Base-by-base conservation (phyloP, 2,797 vertebrate species). In the Spea hammondii region DNA sequence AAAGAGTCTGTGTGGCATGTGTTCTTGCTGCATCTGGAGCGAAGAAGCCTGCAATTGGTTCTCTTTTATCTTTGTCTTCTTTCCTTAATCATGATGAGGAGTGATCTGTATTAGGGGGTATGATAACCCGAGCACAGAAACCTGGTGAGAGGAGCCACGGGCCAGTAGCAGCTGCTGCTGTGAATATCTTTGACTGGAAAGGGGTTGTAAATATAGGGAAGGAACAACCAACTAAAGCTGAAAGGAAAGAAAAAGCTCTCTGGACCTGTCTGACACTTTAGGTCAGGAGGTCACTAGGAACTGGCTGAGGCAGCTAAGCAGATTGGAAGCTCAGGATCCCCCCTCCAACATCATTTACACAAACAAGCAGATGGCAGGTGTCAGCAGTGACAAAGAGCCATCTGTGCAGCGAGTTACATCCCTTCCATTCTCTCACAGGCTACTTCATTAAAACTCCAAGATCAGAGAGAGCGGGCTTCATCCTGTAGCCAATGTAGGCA, bases 331-430 rank as follows among this genome's bases (percentile, higher is more conserved):
- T 91, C 84, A 85, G 84, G 87, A 84, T 89, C 86, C 86, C 88
- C 93, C 93, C 91, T 89, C 88, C 89, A 86, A 91, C 90, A 83
- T 88, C 90, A 83, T 91, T 90, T 88, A 91, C 94, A 94, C 92
- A 94, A 92, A 93, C 91, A 93, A 96, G 94, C 96, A 98, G 96
- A 96, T 97, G 96, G 95, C 95, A 96, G 95, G 96, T 97, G 97
- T 98, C 96, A 96, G 91, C 88, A 86, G 92, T 94, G 94, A 99
- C 96, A 98, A 97, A 95, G 93, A 93, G 92, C 96, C 97, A 98
- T 99, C 97, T 99, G 97, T 96, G 94, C 94, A 88, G 90, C 87
- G 87, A 87, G 91, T 90, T 86, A 91, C 92, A 85, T 92, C 95
- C 94, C 89, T 89, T 88, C 89, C 88, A 87, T 89, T 88, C 92